Evolutionary conservation across 1,140 invertebrate species (phyloP).

Genomic region (Helicoverpa zea): DNA sequence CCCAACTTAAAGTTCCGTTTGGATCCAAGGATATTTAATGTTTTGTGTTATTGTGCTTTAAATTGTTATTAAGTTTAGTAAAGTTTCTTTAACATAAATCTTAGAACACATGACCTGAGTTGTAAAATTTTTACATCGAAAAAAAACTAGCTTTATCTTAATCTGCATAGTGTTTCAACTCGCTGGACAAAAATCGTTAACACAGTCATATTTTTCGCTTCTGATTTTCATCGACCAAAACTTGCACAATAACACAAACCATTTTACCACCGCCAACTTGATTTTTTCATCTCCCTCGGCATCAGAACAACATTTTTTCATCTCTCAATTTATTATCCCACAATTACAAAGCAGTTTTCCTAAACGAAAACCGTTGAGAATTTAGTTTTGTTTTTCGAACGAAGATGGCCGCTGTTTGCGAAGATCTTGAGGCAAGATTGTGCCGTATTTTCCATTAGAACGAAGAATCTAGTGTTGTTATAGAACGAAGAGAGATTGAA

Average conservation of each 20-base stretch:
- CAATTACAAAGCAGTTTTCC: conserved; percentile 53
- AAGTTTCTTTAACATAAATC: too few species aligned
- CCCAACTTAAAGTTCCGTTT: conserved; percentile 52
- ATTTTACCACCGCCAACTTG: conserved; percentile 29
- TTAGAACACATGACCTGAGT: too few species aligned
- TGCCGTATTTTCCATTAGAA: conserved; percentile 67
- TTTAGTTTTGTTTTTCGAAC: conserved; percentile 59
- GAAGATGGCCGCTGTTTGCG: conserved; percentile 62
- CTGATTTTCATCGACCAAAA: background rate
- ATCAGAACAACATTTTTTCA: conserved; percentile 47
- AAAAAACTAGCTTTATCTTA: background rate
- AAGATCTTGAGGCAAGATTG: conserved; percentile 64
- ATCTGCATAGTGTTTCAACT: background rate
- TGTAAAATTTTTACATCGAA: too few species aligned
- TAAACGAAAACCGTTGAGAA: conserved; percentile 52
- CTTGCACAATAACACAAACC: background rate
- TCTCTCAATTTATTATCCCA: conserved; percentile 53
- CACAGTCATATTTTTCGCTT: background rate
- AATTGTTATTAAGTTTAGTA: background rate
- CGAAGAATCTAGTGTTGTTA: conserved; percentile 60
- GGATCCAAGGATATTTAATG: conserved; percentile 34
- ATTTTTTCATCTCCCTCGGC: conserved; percentile 37
- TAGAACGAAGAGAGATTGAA: conserved; percentile 65
- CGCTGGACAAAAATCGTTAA: background rate
- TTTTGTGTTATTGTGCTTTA: conserved; percentile 2